Base-by-base conservation (phyloP, 2,888 invertebrate species). In the Xylocampa areola region DNA sequence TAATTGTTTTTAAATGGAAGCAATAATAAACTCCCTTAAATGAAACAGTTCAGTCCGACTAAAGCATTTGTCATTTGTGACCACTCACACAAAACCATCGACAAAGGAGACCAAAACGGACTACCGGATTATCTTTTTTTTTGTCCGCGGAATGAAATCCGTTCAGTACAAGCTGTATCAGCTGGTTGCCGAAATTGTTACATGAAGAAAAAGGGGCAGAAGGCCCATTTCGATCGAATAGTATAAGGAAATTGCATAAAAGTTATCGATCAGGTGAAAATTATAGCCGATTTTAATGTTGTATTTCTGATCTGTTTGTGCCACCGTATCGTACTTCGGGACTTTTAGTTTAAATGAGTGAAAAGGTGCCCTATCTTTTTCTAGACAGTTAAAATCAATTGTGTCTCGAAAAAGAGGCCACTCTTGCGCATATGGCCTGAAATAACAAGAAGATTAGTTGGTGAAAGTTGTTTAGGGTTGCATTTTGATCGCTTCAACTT, bases 101-200 rank as follows among this genome's bases (percentile, higher is more conserved):
- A 43, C 64, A 65, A 47, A 68, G 49, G 37, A 37, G 0, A 2
- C 33, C 25, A 23, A 57, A 66, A 35, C 35, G 65, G 49, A 50
- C 55, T 49, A 63, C 29, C 29, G 43, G 70, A 66, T 68, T 35
- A 66, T 66, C 65, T 50, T 48, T 27, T 69, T 68, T 65, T 66
- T 63, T 69, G 50, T 63, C 37, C 45, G 50, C 57, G 23, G 49
- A 69, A 63, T 29, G 57, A 69, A 63, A 69, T 69, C 50, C 57
- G 49, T 43, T 68, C 33, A 33, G 53, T 23, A 40, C 37, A 36
- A 63, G 64, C 70, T 63, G 65, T 64, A 66, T 66, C 70, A 66
- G 64, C 70, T 63, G 4, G 17, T 25, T 43, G 11, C 13, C n/a
- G 23, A 29, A 4, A 10, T 13, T 10, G 0, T 23, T 14, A 16